Evolutionary conservation across 2,113 vertebrate genomes (phyloP), one percentile per base, ranked within the genome.

Genomic region (Tachysurus fulvidraco): DNA sequence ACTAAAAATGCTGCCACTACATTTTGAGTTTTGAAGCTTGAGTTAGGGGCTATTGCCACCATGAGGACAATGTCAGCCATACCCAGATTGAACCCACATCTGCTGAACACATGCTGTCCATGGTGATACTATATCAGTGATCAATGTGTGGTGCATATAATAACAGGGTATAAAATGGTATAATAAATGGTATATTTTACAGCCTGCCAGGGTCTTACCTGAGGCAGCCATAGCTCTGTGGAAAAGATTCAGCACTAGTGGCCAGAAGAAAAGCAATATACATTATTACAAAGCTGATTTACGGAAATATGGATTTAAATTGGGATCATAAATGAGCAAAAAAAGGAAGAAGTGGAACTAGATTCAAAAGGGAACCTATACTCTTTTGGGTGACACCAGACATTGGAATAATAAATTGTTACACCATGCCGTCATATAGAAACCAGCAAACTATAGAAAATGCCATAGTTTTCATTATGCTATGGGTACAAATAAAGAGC

Each of bases 31-130:
- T 41, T 60, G 25, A 28, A 3, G 2, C 52, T 14, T n/a, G 52
- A 41, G n/a, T 71, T 59, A 60, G 36, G 67, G 28, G 67, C 52
- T 84, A 59, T 85, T 79, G 74, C 59, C 84, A 85, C 59, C 71
- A 23, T 64, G 73, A 85, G 84, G 73, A 85, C 83, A 76, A 76
- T 28, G 8, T 55, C 9, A 44, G 19, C 30, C 36, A 85, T 60
- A 60, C 23, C 23, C 57, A 41, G 12, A 17, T 50, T 36, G 0
- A 73, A 44, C 6, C 46, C n/a, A 17, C 25, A 14, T 60, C n/a
- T 17, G n/a, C 25, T 36, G 55, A 81, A 81, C 17, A 60, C 16
- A 60, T 41, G 21, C 4, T 81, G 52, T 78, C 74, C 23, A 78
- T 78, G 74, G 16, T 54, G n/a, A 78, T 78, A 54, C n/a, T 57